Conservation (phyloP, 2,888 invertebrate species). For the Lepidonotus clava region DNA sequence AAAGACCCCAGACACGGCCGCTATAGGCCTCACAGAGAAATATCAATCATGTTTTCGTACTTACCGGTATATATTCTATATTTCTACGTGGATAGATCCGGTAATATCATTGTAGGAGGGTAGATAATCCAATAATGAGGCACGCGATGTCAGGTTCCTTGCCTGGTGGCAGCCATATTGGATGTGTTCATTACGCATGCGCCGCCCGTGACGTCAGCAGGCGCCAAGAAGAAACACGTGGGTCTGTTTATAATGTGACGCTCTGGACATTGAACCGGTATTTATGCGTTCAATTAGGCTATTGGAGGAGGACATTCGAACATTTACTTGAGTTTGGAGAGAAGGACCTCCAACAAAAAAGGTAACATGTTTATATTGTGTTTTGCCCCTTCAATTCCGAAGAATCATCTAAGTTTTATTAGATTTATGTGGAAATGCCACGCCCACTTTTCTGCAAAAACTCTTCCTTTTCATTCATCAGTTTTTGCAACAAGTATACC, state of each 20-base stretch:
- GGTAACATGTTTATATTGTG: too few relatives aligned
- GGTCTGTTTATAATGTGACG: not conserved
- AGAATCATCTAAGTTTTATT: too few relatives aligned
- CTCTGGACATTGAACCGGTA: not conserved
- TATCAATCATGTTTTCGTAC: not conserved
- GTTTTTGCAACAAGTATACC: too few relatives aligned
- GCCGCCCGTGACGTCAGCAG: not conserved
- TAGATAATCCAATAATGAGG: constrained; percentile 33
- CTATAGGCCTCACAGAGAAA: not conserved
- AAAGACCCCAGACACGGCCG: not conserved
- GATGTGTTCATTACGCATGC: constrained; percentile 52
- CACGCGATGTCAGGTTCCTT: constrained; percentile 30
- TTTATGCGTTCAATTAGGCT: too few relatives aligned
- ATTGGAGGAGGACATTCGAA: too few relatives aligned
- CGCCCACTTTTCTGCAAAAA: too few relatives aligned
- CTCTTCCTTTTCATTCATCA: too few relatives aligned
- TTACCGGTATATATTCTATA: not conserved
- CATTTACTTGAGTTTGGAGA: too few relatives aligned
- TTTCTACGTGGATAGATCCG: constrained; percentile 7
- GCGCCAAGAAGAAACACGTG: constrained; percentile 34
- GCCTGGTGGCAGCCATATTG: constrained; percentile 51
- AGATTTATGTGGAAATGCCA: too few relatives aligned
- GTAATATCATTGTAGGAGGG: constrained; percentile 14
- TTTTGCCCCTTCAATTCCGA: too few relatives aligned
- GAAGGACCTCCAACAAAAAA: too few relatives aligned